Evolutionary conservation across 2,113 vertebrate species (phyloP).

Genomic region (Dipodomys spectabilis): DNA sequence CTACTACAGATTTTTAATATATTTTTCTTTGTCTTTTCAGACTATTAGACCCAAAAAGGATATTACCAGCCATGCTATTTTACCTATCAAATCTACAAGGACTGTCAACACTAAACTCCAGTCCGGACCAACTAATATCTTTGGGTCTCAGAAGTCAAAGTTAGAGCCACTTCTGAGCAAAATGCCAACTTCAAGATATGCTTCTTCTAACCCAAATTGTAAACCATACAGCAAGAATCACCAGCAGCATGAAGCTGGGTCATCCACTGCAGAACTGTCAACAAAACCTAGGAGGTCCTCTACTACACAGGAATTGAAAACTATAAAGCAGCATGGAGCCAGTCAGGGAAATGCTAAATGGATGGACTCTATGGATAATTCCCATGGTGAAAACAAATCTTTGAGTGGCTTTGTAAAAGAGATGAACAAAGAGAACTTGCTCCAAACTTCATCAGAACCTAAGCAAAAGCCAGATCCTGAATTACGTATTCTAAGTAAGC

Average conservation of each 20-base stretch:
- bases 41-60: slow-evolving; percentile 62
- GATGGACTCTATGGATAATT: not conserved
- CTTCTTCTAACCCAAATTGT: not conserved
- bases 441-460: not conserved
- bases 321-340: not conserved
- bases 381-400: not conserved
- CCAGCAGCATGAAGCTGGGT: not conserved
- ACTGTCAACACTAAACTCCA: not conserved
- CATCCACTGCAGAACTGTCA: not conserved
- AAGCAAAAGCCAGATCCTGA: not conserved
- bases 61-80: not conserved
- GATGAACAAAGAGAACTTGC: slow-evolving; percentile 76
- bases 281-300: not conserved
- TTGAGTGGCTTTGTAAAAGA: not conserved
- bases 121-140: slow-evolving; percentile 11
- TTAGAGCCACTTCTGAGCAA: not conserved
- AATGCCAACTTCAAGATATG: not conserved
- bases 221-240: not conserved
- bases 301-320: not conserved
- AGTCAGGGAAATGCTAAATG: not conserved
- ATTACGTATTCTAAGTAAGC: not conserved
- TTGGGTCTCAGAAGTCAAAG: slow-evolving; percentile 39
- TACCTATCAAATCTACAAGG: slow-evolving; percentile 39
- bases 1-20: not conserved
- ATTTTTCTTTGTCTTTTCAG: slow-evolving; percentile 75